Evolutionary conservation across 1,140 invertebrate genomes (phyloP), one percentile per base, ranked within the genome.

Genomic region (Pentalonia nigronervosa): DNA sequence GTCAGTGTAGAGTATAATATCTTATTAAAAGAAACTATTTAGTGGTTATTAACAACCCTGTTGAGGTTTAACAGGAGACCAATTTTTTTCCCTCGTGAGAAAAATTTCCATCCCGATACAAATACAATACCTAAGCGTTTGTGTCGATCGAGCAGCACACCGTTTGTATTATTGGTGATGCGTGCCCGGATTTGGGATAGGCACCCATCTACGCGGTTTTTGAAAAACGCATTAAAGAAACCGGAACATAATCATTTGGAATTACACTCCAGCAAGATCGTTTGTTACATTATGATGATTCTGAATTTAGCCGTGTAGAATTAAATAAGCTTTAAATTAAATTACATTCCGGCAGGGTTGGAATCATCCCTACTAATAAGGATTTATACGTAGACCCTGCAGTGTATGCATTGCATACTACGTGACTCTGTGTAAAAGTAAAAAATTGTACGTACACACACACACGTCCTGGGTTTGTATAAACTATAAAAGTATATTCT

Each of bases 271-370:
- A 30, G 6, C 25, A 86, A 41, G 84, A 86, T 86, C 41, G 84
- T 86, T 86, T 41, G 23, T 41, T 47, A 25, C 45, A 30, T 47
- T 86, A 47, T 86, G 41, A 45, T 86, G 41, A 47, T 86, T 11
- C 41, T 30, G 45, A 86, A 47, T 47, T 86, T 30, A 84, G 41
- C 83, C 34, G 41, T 47, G 6, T 86, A 30, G 84, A 86, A 47
- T 86, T 86, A 86, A 86, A 86, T 47, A 86, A 86, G 84, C 84
- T 86, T 86, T 47, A 86, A 47, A 86, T 47, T 11, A 86, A 86
- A 86, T 86, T 86, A 86, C 41, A 86, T 86, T 86, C 25, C 9
- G 1, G 11, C 84, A n/a, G 84, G 45, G 41, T 86, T 25, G 14
- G 45, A 25, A 86, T 86, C 84, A 86, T 86, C 84, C 41, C 45